Conservation (phyloP, 2,888 invertebrate genomes). For the Melitaea athalia region DNA sequence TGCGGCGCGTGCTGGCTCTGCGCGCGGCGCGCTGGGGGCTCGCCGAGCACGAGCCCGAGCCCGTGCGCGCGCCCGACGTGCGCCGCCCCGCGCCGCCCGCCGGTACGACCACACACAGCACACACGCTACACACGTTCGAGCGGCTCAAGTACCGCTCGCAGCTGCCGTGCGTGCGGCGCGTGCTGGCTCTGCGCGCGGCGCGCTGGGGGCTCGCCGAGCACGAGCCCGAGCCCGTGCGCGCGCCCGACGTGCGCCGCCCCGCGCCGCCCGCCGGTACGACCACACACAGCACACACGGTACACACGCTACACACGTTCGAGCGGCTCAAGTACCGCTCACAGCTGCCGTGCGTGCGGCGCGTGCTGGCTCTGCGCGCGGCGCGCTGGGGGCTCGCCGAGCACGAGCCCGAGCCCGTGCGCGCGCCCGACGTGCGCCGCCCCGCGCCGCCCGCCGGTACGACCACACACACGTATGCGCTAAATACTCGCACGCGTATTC, state of each 20-base stretch:
- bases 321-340: no score
- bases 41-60: constrained; percentile 57
- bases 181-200: constrained; percentile 71
- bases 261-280: constrained; percentile 46
- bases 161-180: constrained; percentile 63
- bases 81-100: neutral
- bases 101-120: no score
- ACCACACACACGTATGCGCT: neutral
- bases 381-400: constrained; percentile 76
- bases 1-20: constrained; percentile 68
- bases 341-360: constrained; percentile 55
- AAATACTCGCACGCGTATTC: neutral
- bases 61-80: neutral
- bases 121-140: constrained; percentile 58
- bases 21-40: constrained; percentile 76
- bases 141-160: constrained; percentile 67
- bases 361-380: constrained; percentile 69
- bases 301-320: constrained; percentile 40
- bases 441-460: constrained; percentile 73
- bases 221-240: constrained; percentile 45
- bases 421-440: constrained; percentile 78
- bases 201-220: constrained; percentile 75
- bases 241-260: neutral
- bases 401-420: constrained; percentile 48
- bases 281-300: no score